Base-by-base conservation (phyloP, 1,140 invertebrate species). In the Habropoda laboriosa region DNA sequence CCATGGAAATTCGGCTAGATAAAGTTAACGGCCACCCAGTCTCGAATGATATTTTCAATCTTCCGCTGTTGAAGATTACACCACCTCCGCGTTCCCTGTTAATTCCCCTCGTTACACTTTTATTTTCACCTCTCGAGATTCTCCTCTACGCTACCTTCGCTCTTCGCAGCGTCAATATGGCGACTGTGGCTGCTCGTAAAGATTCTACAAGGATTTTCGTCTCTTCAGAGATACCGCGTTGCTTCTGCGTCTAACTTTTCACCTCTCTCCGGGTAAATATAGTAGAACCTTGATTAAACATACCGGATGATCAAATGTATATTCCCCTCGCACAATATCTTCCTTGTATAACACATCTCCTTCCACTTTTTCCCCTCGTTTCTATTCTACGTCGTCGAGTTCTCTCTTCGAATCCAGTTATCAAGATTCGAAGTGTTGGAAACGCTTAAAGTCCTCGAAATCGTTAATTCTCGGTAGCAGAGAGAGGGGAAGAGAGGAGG, bases 1-100 rank as follows among this genome's bases (percentile, higher is more conserved):
- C 77, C 32, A 45, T 58, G 77, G 71, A 82, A 82, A 82, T 82
- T 66, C 71, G 32, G 64, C 27, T 27, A 53, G 32, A 72, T 58
- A 55, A 55, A n/a, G n/a, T n/a, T n/a, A n/a, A n/a, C n/a, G n/a
- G n/a, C n/a, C 79, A 72, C 68, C n/a, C 60, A 18, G 51, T 57
- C 53, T 27, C 70, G 63, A 63, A 82, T 82, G 70, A 64, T 47
- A 24, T 30, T 60, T 21, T 47, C 68, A 24, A 57, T 73, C 60
- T 18, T 35, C 18, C 32, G 21, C 1, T 27, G 8, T 10, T 27
- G n/a, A n/a, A 18, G 55, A 80, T 45, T 61, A 57, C 35, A 8
- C 21, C 18, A 55, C 24, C 40, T 4, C 47, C 30, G 16, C 42
- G 45, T 42, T 58, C 16, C 13, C 12, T 27, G 67, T 63, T 72